Base-by-base conservation (phyloP, 1,140 invertebrate species). In the Scaptodrosophila lebanonensis region DNA sequence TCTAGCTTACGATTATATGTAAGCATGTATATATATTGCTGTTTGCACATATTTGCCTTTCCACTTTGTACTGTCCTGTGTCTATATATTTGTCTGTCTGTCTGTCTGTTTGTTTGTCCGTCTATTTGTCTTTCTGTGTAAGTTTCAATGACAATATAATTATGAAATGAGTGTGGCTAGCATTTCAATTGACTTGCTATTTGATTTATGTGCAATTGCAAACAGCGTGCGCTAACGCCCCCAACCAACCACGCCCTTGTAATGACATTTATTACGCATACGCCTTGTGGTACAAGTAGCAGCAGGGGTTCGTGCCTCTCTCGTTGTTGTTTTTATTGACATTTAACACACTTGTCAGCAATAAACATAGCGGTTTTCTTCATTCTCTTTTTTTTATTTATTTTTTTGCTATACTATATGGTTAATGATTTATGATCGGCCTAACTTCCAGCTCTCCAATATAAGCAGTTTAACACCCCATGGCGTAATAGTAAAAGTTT, bases 141-240 rank as follows among this genome's bases (percentile, higher is more conserved):
- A 25, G 6, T 12, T 32, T 25, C 9, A 16, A 61, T 77, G 72
- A 77, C 75, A 73, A 65, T 79, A 73, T 79, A 82, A 82, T 71
- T 76, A 76, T 76, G 72, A 77, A 66, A 77, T 76, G 59, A 76
- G 57, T 59, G 72, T 49, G 52, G 68, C 73, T 79, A 77, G 52
- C 54, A 82, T 77, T 77, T 77, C 73, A 77, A 77, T 77, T 82
- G 73, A 82, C 64, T 82, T 77, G 69, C 60, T 79, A 59, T 68
- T 79, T 79, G 73, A 79, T 79, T 79, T 79, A 79, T 79, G 75
- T 73, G 75, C 68, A 79, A 79, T 75, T 76, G 64, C 64, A 79
- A 56, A 82, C n/a, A 25, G 27, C 15, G 1, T 2, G 36, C 36
- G 33, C 25, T 39, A 20, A 33, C 30, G 22, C 45, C 12, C n/a